Evolutionary conservation across 35 echinoderm and acorn worm genomes (phyloP).

Genomic region (Ophioderma brevispina): DNA sequence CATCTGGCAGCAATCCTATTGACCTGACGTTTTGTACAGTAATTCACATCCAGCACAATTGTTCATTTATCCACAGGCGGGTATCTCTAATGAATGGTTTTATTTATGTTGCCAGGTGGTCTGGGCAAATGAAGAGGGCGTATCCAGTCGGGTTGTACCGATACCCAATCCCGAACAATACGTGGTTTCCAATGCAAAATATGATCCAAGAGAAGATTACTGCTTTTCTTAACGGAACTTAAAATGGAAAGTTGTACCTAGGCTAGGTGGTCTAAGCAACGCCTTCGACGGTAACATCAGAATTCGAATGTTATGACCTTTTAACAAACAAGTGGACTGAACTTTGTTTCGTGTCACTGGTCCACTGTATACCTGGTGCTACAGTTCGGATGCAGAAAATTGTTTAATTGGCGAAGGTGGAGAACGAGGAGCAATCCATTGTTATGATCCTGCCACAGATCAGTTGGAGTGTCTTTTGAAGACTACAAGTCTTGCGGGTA

Average conservation of each 20-base stretch:
- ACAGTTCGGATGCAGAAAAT: background rate
- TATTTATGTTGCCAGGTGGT: background rate
- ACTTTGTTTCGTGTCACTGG: background rate
- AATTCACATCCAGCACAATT: background rate
- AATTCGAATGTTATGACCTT: background rate
- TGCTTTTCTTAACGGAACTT: background rate
- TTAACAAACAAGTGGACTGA: background rate
- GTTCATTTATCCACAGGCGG: background rate
- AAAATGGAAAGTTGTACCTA: background rate
- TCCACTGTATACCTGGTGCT: background rate
- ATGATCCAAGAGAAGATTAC: background rate
- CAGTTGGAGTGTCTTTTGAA: background rate
- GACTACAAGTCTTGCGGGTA: background rate
- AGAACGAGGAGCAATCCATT: background rate
- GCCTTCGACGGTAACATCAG: background rate
- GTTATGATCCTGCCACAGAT: background rate
- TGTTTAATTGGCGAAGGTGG: background rate
- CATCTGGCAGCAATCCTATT: background rate
- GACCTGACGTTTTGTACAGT: background rate
- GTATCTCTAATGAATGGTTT: background rate
- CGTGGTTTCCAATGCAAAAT: background rate
- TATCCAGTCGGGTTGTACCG: background rate
- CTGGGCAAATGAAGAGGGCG: background rate
- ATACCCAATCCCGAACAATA: background rate
- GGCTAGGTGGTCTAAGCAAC: background rate